A percentile compares a stretch with the other conserved stretches of the same genome.
These are phyloP conservation scores for Artibeus jamaicensis DNA, from an alignment of 2,797 vertebrate genomes.

Conservation along the genomic window DNA sequence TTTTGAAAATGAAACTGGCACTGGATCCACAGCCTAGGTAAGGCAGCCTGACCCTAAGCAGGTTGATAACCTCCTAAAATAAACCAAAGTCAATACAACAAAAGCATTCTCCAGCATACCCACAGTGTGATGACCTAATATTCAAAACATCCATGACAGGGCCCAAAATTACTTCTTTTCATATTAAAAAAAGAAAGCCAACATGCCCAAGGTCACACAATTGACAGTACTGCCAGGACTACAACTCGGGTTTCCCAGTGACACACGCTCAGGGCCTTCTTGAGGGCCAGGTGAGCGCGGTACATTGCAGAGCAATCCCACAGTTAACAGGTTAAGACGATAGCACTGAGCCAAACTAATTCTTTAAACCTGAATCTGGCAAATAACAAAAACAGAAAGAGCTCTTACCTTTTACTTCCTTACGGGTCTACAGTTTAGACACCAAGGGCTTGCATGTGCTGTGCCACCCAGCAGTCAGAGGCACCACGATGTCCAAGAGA, in stretches of 20 bases:
- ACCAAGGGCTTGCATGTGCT: neutral
- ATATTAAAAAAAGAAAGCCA: neutral
- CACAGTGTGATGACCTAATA: neutral
- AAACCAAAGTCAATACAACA: neutral
- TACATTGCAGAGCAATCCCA: neutral
- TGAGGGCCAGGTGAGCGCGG: neutral
- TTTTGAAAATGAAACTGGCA: neutral
- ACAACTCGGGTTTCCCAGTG: constrained; percentile 24
- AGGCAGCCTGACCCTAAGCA: neutral
- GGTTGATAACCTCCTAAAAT: neutral
- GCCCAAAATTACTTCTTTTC: constrained; percentile 20
- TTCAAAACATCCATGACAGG: neutral
- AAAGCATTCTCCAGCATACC: neutral
- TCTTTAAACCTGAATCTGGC: neutral
- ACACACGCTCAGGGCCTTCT: neutral
- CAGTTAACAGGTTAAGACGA: neutral
- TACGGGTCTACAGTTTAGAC: neutral
- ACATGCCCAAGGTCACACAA: neutral
- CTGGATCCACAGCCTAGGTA: neutral
- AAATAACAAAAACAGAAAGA: neutral
- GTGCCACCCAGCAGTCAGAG: neutral
- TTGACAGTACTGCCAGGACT: neutral
- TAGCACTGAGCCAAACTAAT: neutral
- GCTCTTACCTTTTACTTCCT: neutral
- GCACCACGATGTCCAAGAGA: neutral